Percentiles rank a stretch among this genome's conserved stretches.
Conservation (phyloP, 1,140 invertebrate genomes). For the Subanguina moxae region DNA sequence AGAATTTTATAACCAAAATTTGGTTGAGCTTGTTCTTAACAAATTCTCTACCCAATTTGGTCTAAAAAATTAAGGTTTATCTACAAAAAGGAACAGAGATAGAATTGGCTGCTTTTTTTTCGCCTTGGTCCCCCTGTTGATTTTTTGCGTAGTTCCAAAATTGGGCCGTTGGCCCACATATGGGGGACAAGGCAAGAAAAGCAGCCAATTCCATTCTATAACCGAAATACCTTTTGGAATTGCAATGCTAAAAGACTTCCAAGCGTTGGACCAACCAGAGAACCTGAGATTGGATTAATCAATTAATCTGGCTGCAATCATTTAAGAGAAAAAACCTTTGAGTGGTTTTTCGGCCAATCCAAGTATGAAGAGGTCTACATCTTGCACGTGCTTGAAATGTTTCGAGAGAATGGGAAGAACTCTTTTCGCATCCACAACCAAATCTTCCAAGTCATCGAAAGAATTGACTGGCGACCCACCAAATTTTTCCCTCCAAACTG, state of each 20-base stretch:
- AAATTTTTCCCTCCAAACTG: constrained; percentile 73
- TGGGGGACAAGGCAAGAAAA: too few species aligned
- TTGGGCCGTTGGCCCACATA: too few species aligned
- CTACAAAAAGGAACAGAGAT: too few species aligned
- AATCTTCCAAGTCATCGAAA: constrained; percentile 43
- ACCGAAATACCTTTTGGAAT: constrained; percentile 67
- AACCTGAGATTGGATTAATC: constrained; percentile 26
- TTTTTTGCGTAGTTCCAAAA: too few species aligned
- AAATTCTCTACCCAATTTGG: too few species aligned
- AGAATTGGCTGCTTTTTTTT: too few species aligned
- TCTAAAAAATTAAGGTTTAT: too few species aligned
- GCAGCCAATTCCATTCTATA: too few species aligned
- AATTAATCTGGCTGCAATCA: too few species aligned
- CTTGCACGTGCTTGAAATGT: constrained; percentile 64
- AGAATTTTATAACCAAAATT: constrained; percentile 42
- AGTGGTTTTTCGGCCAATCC: constrained; percentile 74
- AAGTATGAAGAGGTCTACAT: constrained; percentile 78
- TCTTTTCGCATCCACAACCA: constrained; percentile 36
- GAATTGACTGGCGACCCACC: constrained; percentile 65
- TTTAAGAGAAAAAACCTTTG: constrained; percentile 28
- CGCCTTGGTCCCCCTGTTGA: too few species aligned
- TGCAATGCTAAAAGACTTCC: constrained; percentile 78
- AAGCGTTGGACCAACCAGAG: constrained; percentile 75
- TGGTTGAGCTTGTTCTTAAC: too few species aligned
- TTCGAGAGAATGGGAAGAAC: constrained; percentile 34